Conservation (phyloP, 2,888 invertebrate genomes). For the Apamea crenata region DNA sequence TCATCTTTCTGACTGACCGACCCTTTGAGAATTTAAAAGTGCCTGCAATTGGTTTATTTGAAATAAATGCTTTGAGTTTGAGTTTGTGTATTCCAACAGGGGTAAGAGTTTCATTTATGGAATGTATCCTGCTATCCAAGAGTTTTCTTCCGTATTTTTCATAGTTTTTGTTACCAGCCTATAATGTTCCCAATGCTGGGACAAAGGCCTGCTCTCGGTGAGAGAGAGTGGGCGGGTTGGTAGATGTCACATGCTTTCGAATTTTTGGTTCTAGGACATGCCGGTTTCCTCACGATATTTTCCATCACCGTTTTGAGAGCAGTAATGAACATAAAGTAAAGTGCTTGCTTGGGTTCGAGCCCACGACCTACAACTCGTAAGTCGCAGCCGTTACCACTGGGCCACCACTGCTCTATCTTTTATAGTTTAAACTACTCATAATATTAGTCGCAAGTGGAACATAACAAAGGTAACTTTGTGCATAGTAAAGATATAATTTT, state of each 20-base stretch:
- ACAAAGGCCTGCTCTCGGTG: not conserved
- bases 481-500: conserved; percentile 68
- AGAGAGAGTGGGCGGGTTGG: not conserved
- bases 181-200: not conserved
- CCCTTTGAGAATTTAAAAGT: too few species aligned
- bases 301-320: not conserved
- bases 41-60: too few species aligned
- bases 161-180: not conserved
- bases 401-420: not conserved
- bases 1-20: too few species aligned
- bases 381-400: not conserved
- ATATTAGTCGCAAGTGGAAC: conserved; percentile 57
- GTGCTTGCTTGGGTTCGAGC: not conserved
- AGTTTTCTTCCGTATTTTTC: not conserved
- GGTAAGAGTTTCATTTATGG: not conserved
- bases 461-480: conserved; percentile 59
- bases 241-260: not conserved
- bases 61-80: too few species aligned
- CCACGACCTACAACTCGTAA: not conserved
- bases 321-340: not conserved
- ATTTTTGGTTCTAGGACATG: not conserved
- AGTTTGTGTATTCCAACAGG: not conserved
- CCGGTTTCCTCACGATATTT: not conserved
- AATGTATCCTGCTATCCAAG: not conserved
- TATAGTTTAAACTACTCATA: not conserved